Base-by-base conservation (phyloP, 2,888 invertebrate genomes). In the Acleris literana region DNA sequence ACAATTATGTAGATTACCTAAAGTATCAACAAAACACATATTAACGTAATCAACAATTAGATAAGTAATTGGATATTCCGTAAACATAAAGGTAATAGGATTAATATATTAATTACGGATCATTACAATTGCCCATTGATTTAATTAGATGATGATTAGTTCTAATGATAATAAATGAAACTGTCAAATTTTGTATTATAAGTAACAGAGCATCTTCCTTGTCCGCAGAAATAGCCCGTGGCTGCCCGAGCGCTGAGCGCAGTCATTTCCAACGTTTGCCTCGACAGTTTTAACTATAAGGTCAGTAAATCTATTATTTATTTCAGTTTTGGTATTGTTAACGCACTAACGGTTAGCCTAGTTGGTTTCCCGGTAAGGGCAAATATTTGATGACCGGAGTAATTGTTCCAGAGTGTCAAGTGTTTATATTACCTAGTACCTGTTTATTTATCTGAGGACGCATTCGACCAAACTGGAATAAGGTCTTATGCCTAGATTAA, bases 251-350 rank as follows among this genome's bases (percentile, higher is more conserved):
- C 18, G 33, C 39, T 46, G 53, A 29, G 48, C 18, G 57, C 64
- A 64, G 64, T 48, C 46, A 52, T 53, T 49, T 62, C 64, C 48
- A 54, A 62, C 64, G 62, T 48, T 70, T 68, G 70, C 70, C 69
- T 72, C 72, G 70, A 65, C 64, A 65, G 68, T 29, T 49, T 57
- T 72, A 72, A 63, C 60, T 64, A 51, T 70, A 70, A 70, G 72
- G 72, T 72, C 20, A 70, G 69, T 57, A 20, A 43, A 1, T 43
- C 43, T 16, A 43, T 13, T 43, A 16, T 43, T 43, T 43, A 43
- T 16, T 16, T 43, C 16, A 3, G 4, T 43, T 43, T 43, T 43
- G 11, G 16, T 5, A 43, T 43, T 16, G 16, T 16, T 43, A 25
- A 25, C 25, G 25, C 25, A 25, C 25, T 25, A 25, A 22, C 25